These are phyloP conservation scores for Dicerorhinus sumatrensis DNA, from an alignment of 2,113 vertebrate genomes.

Conservation along the genomic window DNA sequence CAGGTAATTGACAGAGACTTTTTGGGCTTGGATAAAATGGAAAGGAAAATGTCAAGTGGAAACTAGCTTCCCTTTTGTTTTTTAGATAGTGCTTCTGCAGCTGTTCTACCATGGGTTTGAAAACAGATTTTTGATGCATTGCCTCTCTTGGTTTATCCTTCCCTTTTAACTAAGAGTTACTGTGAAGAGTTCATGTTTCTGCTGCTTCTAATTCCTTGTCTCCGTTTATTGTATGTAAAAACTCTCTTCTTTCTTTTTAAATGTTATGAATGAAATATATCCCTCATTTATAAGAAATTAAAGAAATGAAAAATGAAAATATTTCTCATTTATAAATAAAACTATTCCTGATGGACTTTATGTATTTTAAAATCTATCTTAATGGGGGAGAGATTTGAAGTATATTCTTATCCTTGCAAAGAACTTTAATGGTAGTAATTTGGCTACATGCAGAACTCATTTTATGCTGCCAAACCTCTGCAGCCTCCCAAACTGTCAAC, in stretches of 20 bases:
- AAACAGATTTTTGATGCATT: not conserved
- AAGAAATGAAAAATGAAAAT: not conserved
- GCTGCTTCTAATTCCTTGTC: constrained; percentile 11
- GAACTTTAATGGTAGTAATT: constrained; percentile 40
- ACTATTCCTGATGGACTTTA: constrained; percentile 21
- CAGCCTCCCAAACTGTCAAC: constrained; percentile 64
- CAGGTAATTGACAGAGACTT: not conserved
- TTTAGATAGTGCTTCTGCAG: not conserved
- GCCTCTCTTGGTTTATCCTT: not conserved
- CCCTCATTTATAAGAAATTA: not conserved
- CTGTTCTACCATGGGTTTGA: not conserved
- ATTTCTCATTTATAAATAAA: constrained; percentile 61
- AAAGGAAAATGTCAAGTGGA: not conserved
- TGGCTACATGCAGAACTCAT: constrained; percentile 51
- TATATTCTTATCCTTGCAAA: constrained; percentile 4
- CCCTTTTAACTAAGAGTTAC: constrained; percentile 14
- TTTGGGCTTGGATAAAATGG: not conserved
- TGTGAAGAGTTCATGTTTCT: constrained; percentile 29
- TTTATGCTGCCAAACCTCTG: constrained; percentile 65
- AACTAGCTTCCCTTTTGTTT: constrained; percentile 27
- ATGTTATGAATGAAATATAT: constrained; percentile 36
- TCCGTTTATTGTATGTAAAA: not conserved
- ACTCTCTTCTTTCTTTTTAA: constrained; percentile 45
- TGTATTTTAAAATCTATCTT: constrained; percentile 43
- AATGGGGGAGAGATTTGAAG: constrained; percentile 21